Percentiles rank a stretch among this genome's conserved stretches.
These are phyloP conservation scores for Archilochus colubris DNA, from an alignment of 2,113 vertebrate species.

Conservation along the genomic window DNA sequence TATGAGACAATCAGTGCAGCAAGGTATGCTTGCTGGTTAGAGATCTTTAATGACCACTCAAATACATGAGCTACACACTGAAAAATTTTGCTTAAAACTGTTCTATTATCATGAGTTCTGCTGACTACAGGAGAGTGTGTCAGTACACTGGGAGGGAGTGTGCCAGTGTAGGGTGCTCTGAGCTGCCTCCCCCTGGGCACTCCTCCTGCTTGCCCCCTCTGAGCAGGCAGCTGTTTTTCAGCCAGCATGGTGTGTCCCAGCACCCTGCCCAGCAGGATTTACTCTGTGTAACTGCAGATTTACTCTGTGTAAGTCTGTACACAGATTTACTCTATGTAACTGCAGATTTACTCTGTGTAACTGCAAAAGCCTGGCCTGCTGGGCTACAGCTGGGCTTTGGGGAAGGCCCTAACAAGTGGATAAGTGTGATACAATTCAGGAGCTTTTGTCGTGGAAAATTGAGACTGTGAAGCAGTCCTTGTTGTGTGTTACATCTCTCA, in stretches of 20 bases:
- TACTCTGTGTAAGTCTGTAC: too few relatives aligned
- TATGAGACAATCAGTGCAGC: background rate
- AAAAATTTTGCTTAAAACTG: background rate
- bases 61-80: background rate
- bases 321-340: too few relatives aligned
- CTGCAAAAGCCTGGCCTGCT: background rate
- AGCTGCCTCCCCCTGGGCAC: background rate
- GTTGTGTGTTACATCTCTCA: fast-evolving
- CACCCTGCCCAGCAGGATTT: fast-evolving
- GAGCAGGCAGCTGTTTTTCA: background rate
- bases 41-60: background rate
- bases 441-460: background rate
- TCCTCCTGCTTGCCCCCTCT: background rate
- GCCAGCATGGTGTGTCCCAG: fast-evolving
- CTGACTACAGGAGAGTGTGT: background rate
- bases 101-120: background rate
- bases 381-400: background rate
- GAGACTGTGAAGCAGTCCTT: background rate
- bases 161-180: background rate
- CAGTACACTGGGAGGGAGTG: fast-evolving
- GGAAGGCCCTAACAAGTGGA: background rate
- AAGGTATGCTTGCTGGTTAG: background rate
- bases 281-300: background rate
- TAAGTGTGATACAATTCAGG: too few relatives aligned
- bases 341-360: too few relatives aligned